These are phyloP conservation scores for Camptogramma bilineatum DNA, from an alignment of 2,888 invertebrate genomes.

Conservation along the genomic window DNA sequence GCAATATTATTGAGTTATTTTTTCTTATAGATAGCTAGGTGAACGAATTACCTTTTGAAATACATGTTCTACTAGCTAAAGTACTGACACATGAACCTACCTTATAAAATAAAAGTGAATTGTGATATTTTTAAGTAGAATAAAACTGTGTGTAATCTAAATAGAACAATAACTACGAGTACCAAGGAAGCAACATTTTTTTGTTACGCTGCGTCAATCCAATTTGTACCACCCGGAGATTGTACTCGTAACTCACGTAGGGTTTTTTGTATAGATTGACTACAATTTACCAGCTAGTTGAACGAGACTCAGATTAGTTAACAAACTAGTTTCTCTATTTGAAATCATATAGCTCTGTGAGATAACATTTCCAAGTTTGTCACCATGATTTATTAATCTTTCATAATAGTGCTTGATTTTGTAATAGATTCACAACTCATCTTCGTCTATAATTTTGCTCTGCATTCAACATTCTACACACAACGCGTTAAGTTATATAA, in stretches of 20 bases:
- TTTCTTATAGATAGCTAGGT: too few species aligned
- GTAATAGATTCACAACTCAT: neutral
- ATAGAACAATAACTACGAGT: neutral
- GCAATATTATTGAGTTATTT: too few species aligned
- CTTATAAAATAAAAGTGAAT: neutral
- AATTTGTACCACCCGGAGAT: neutral
- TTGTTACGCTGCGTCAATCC: neutral
- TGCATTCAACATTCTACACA: neutral
- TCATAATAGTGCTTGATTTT: neutral
- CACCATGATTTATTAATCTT: neutral
- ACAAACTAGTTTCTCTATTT: neutral
- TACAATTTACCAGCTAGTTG: neutral
- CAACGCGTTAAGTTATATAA: constrained; percentile 3
- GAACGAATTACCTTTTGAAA: too few species aligned
- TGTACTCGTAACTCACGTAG: neutral
- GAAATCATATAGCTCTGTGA: neutral
- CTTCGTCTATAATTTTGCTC: neutral
- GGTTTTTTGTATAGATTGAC: neutral
- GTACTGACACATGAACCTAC: too few species aligned
- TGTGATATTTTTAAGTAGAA: neutral
- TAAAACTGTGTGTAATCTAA: neutral
- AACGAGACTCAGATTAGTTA: neutral
- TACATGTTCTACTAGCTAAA: too few species aligned
- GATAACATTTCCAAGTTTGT: neutral
- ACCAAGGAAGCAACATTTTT: neutral